These are phyloP conservation scores for Norana najaformis DNA, from an alignment of 2,888 invertebrate genomes.

Conservation along the genomic window DNA sequence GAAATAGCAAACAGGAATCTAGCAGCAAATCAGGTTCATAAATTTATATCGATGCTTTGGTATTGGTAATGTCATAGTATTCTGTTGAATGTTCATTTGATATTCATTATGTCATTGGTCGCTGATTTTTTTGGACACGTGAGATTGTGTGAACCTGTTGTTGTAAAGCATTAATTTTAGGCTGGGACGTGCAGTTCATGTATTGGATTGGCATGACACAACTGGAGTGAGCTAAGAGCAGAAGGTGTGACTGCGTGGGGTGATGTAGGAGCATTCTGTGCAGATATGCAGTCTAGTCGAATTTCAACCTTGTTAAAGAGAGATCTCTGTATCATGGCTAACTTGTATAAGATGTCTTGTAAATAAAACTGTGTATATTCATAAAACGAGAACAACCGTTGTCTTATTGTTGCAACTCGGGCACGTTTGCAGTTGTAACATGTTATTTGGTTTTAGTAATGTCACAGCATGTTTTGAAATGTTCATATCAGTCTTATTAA, in stretches of 20 bases:
- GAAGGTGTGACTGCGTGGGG: background rate
- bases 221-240: background rate
- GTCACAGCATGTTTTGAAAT: background rate
- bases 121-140: background rate
- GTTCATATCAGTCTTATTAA: too few species aligned
- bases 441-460: too few species aligned
- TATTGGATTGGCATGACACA: background rate
- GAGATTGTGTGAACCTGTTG: background rate
- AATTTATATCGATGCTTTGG: background rate
- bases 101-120: background rate
- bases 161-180: background rate
- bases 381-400: background rate
- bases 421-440: too few species aligned
- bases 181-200: background rate
- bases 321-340: background rate
- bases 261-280: background rate
- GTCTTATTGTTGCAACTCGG: too few species aligned
- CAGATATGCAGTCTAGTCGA: background rate
- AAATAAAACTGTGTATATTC: background rate
- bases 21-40: background rate
- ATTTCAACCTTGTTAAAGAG: background rate
- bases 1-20: background rate
- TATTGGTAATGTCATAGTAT: background rate
- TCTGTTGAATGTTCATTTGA: too few species aligned
- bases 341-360: background rate